A percentile compares a stretch with the other conserved stretches of the same genome.
phyloP scores from a whole-genome alignment of 2,888 invertebrate genomes.

The Seira musarum region DNA sequence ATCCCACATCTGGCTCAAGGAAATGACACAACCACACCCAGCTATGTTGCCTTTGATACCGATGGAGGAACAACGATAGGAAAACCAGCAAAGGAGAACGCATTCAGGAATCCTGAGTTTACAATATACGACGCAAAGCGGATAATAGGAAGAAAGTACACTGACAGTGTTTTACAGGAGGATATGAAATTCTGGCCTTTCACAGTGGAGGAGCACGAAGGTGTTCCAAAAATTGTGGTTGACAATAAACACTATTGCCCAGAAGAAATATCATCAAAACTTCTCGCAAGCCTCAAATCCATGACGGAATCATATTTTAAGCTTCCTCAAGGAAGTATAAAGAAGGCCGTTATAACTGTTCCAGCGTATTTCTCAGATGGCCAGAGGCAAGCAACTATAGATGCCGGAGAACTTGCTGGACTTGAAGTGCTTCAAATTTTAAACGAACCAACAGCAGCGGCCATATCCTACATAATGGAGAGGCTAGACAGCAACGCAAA shows the following conservation, averaged over 20 bases:
- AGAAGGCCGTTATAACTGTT: slow-evolving; percentile 85
- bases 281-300: slow-evolving; percentile 13
- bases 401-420: slow-evolving; percentile 88
- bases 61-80: slow-evolving; percentile 25
- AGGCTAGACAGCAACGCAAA: slow-evolving; percentile 71
- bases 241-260: slow-evolving; percentile 22
- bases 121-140: slow-evolving; percentile 74
- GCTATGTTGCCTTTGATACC: slow-evolving; percentile 26
- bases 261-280: slow-evolving; percentile 29
- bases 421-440: slow-evolving; percentile 91
- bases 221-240: not conserved
- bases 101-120: slow-evolving; percentile 77
- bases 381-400: slow-evolving; percentile 82
- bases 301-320: slow-evolving; percentile 22
- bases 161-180: slow-evolving; percentile 28
- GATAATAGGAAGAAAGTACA: slow-evolving; percentile 42
- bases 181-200: slow-evolving; percentile 60
- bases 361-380: slow-evolving; percentile 84
- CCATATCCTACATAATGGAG: slow-evolving; percentile 75
- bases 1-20: slow-evolving; percentile 27
- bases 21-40: slow-evolving; percentile 27
- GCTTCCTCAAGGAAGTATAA: slow-evolving; percentile 79
- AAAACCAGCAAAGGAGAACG: slow-evolving; percentile 88
- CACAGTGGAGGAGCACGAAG: slow-evolving; percentile 23
- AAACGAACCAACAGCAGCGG: slow-evolving; percentile 80